A percentile compares a stretch with the other conserved stretches of the same genome.
phyloP scores from a whole-genome alignment of 1,140 invertebrate genomes.

The Fragariocoptes setiger region DNA sequence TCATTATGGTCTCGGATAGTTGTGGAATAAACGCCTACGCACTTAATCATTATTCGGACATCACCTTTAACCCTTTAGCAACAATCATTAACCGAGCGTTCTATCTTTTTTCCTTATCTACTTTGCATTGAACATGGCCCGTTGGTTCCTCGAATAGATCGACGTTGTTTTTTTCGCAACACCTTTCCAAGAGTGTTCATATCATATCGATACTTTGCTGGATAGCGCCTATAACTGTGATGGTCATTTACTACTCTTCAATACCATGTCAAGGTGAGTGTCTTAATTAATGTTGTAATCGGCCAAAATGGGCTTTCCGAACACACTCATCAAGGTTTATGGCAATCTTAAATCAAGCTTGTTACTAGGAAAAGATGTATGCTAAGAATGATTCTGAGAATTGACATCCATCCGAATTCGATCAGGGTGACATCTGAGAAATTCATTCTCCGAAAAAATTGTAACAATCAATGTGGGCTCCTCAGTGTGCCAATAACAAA shows the following conservation, averaged over 20 bases:
- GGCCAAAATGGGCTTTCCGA: neutral
- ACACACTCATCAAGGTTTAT: neutral
- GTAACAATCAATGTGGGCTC: too few relatives aligned
- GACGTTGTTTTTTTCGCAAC: slow-evolving; percentile 7
- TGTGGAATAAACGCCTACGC: too few relatives aligned
- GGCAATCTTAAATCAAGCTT: neutral
- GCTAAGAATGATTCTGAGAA: neutral
- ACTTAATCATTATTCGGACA: too few relatives aligned
- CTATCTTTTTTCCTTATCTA: too few relatives aligned
- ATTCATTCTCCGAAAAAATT: neutral
- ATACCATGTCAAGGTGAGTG: slow-evolving; percentile 10
- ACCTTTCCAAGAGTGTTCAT: slow-evolving; percentile 6
- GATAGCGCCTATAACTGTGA: slow-evolving; percentile 4
- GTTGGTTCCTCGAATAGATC: too few relatives aligned
- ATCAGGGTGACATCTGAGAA: neutral
- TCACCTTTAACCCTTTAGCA: too few relatives aligned
- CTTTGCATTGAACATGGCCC: too few relatives aligned
- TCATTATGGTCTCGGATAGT: too few relatives aligned
- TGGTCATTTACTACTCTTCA: slow-evolving; percentile 5
- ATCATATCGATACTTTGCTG: slow-evolving; percentile 7
- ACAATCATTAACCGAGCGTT: too few relatives aligned
- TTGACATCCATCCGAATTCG: neutral
- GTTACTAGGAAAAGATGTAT: neutral
- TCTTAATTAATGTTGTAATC: neutral
- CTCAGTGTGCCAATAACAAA: too few relatives aligned